phyloP scores from a whole-genome alignment of 2,888 invertebrate species.

The Piscicola geometra region DNA sequence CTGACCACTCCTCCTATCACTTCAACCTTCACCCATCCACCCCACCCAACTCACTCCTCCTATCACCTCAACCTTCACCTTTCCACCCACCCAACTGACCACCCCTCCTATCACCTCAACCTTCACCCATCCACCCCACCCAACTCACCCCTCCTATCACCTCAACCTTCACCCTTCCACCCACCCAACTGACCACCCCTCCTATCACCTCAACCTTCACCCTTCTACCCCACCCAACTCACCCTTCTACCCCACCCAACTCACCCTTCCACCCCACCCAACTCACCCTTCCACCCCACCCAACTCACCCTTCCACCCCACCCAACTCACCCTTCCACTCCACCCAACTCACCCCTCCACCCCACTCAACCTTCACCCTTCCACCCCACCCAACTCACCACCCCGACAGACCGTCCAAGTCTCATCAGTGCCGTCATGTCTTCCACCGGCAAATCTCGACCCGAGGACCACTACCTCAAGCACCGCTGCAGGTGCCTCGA shows the following conservation, averaged over 20 bases:
- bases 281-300: slow-evolving; percentile 30
- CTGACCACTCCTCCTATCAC: background rate
- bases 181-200: background rate
- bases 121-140: slow-evolving; percentile 30
- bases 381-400: slow-evolving; percentile 27
- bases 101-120: slow-evolving; percentile 30
- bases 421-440: slow-evolving; percentile 33
- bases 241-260: background rate
- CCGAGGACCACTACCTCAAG: slow-evolving; percentile 37
- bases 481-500: slow-evolving; percentile 69
- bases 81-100: slow-evolving; percentile 29
- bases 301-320: slow-evolving; percentile 30
- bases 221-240: background rate
- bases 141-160: slow-evolving; percentile 31
- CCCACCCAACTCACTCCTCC: slow-evolving; percentile 3
- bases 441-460: slow-evolving; percentile 5
- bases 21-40: background rate
- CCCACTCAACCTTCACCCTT: slow-evolving; percentile 33
- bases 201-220: background rate
- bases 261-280: background rate
- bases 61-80: slow-evolving; percentile 31
- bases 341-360: slow-evolving; percentile 27
- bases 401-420: slow-evolving; percentile 24
- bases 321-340: slow-evolving; percentile 31
- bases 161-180: slow-evolving; percentile 14